Conservation (phyloP, 2,888 invertebrate species). For the Philaethria dido region DNA sequence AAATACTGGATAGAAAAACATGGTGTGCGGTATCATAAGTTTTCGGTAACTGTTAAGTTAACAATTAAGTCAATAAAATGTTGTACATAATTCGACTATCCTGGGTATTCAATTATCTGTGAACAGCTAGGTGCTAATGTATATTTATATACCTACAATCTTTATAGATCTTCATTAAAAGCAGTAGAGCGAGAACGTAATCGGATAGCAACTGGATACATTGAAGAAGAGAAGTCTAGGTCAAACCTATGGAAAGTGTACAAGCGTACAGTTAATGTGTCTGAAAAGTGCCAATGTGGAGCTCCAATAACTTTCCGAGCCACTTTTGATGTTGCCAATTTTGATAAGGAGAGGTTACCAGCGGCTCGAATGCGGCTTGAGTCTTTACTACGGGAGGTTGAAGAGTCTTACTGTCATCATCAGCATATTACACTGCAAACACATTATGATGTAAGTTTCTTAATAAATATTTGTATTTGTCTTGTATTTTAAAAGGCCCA, state of each 20-base stretch:
- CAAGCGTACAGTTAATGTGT: constrained; percentile 51
- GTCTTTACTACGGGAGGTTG: constrained; percentile 61
- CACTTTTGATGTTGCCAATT: constrained; percentile 63
- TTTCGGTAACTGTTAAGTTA: no score
- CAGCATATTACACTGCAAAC: constrained; percentile 69
- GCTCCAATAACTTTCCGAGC: constrained; percentile 54
- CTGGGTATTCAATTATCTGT: no score
- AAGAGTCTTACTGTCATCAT: constrained; percentile 73
- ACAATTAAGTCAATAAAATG: no score
- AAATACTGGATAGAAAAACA: no score
- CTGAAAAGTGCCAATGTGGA: constrained; percentile 63
- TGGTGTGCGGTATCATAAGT: no score
- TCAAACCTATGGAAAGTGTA: constrained; percentile 65
- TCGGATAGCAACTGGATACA: constrained; percentile 56
- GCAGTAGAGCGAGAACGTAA: constrained; percentile 66
- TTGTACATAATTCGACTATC: no score
- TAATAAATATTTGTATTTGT: neutral
- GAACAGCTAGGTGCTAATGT: no score
- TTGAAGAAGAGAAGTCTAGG: constrained; percentile 63
- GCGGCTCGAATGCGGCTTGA: constrained; percentile 65
- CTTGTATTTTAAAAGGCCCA: neutral
- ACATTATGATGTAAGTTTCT: constrained; percentile 63
- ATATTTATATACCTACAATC: no score
- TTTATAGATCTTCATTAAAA: constrained; percentile 65
- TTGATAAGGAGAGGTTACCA: constrained; percentile 63